Conservation (phyloP, 2,888 invertebrate genomes). For the Chloroclystis v-ata region DNA sequence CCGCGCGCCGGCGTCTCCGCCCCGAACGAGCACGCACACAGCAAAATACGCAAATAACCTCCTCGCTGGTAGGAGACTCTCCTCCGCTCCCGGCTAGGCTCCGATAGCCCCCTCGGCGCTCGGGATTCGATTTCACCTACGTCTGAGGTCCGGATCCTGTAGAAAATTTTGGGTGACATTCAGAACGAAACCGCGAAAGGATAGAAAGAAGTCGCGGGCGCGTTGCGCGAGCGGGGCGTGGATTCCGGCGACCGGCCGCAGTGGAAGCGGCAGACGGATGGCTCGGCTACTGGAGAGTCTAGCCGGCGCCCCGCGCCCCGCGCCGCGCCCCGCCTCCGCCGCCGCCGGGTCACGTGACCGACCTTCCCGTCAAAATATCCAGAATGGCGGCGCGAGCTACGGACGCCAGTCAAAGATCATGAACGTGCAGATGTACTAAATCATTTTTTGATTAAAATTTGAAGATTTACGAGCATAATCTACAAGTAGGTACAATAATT, state of each 20-base stretch:
- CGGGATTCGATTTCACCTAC: constrained; percentile 10
- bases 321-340: constrained; percentile 36
- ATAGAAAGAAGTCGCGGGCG: constrained; percentile 44
- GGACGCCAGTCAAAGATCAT: constrained; percentile 52
- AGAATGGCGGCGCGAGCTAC: constrained; percentile 75
- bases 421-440: constrained; percentile 13
- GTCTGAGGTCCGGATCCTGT: constrained; percentile 22
- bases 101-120: too few relatives aligned
- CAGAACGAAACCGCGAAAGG: constrained; percentile 27
- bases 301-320: constrained; percentile 73
- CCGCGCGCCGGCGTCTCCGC: constrained; percentile 62
- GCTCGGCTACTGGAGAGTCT: constrained; percentile 81
- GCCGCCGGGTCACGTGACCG: constrained; percentile 85
- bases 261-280: constrained; percentile 77
- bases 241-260: constrained; percentile 69
- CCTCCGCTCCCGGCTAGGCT: too few relatives aligned
- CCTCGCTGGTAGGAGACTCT: constrained; percentile 21
- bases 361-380: constrained; percentile 91
- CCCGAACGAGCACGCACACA: constrained; percentile 61
- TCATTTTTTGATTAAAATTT: too few relatives aligned
- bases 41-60: constrained; percentile 61
- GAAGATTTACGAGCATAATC: too few relatives aligned
- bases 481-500: too few relatives aligned
- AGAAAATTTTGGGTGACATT: constrained; percentile 29
- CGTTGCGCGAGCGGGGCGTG: constrained; percentile 62